A percentile compares a stretch with the other conserved stretches of the same genome.
phyloP scores from a whole-genome alignment of 2,113 vertebrate species.

The Amblyopsis rosae region DNA sequence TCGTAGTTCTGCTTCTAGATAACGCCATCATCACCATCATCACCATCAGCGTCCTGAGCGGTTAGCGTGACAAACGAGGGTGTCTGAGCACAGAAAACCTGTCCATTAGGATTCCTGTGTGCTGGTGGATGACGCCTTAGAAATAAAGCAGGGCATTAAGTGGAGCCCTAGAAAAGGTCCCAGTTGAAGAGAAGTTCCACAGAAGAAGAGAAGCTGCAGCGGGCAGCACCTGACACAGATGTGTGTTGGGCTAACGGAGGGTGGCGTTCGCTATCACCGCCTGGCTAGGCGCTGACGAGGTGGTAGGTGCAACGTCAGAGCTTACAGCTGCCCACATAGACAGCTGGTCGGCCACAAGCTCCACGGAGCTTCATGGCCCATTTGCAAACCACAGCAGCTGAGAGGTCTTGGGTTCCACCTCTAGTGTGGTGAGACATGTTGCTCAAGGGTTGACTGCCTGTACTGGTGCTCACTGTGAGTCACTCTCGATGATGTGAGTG shows the following conservation, averaged over 20 bases:
- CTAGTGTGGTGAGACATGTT: too few species aligned
- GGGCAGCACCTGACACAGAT: conserved; percentile 83
- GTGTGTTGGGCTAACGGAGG: conserved; percentile 83
- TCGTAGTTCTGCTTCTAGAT: conserved; percentile 65
- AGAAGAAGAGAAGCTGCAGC: conserved; percentile 77
- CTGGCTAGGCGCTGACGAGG: conserved; percentile 76
- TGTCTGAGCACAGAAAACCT: conserved; percentile 83
- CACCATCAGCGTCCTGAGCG: conserved; percentile 67
- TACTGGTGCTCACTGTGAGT: too few species aligned
- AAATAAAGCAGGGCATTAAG: conserved; percentile 98
- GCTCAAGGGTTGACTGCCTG: too few species aligned
- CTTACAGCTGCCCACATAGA: conserved; percentile 54
- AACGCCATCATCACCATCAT: conserved; percentile 72
- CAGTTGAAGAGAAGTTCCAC: conserved; percentile 88
- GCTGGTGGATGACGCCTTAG: conserved; percentile 65
- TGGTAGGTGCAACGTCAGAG: conserved; percentile 77
- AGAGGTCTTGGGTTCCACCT: too few species aligned
- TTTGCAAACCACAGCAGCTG: too few species aligned
- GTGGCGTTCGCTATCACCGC: conserved; percentile 81
- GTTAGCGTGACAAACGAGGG: conserved; percentile 86
- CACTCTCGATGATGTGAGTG: too few species aligned
- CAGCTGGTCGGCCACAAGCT: conserved; percentile 15
- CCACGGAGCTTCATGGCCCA: too few species aligned
- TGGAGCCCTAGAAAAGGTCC: conserved; percentile 66
- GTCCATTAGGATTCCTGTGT: conserved; percentile 93